phyloP scores from a whole-genome alignment of 1,140 invertebrate species.

The Brachionus manjavacas region DNA sequence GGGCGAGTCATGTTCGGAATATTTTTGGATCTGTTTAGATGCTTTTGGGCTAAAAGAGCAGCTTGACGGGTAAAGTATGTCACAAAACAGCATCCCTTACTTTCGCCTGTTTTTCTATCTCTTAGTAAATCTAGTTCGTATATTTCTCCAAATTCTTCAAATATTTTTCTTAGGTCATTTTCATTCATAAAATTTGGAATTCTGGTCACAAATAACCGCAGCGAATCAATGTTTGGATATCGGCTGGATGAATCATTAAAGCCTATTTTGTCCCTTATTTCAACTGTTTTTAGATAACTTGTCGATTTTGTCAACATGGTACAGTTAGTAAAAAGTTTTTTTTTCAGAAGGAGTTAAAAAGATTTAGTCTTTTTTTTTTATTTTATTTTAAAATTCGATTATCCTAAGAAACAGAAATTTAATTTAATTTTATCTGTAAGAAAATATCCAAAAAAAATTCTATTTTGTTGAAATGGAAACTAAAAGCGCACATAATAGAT shows the following conservation, averaged over 20 bases:
- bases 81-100: slow-evolving; percentile 68
- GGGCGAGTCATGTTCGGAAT: slow-evolving; percentile 32
- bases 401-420: slow-evolving; percentile 32
- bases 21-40: slow-evolving; percentile 35
- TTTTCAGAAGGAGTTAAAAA: background rate
- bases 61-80: slow-evolving; percentile 43
- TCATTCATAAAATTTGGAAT: slow-evolving; percentile 41
- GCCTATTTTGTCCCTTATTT: slow-evolving; percentile 5
- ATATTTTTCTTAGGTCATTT: slow-evolving; percentile 39
- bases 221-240: slow-evolving; percentile 27
- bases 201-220: slow-evolving; percentile 42
- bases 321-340: background rate
- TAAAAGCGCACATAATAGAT: background rate
- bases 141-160: slow-evolving; percentile 39
- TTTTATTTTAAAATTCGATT: slow-evolving; percentile 21
- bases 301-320: background rate
- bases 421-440: background rate
- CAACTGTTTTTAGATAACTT: background rate
- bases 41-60: slow-evolving; percentile 40
- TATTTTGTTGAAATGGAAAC: slow-evolving; percentile 39
- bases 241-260: background rate
- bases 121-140: slow-evolving; percentile 38
- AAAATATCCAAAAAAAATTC: background rate
- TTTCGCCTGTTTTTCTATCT: slow-evolving; percentile 64
- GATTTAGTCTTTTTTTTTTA: background rate